Percentiles rank a stretch among this genome's conserved stretches.
Evolutionary conservation across 2,888 invertebrate genomes (phyloP).

Genomic region (Pseudococcus viburni): DNA sequence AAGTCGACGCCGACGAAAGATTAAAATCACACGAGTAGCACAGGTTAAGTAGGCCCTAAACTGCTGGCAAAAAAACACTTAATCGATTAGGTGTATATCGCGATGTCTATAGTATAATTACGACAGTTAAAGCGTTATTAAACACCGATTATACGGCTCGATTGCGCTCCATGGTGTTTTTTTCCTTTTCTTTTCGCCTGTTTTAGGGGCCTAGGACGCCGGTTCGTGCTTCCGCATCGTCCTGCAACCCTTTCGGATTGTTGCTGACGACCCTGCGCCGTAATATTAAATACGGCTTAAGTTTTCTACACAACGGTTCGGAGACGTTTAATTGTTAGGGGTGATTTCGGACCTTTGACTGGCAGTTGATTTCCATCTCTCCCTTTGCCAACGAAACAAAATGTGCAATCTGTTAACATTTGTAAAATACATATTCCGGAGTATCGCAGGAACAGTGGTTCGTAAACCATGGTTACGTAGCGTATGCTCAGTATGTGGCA

Average conservation of each 20-base stretch:
- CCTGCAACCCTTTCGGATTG: not conserved
- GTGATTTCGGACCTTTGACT: conserved; percentile 55
- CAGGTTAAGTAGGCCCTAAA: not conserved
- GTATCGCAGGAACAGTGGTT: not conserved
- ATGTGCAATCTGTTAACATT: conserved; percentile 57
- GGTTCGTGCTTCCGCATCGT: not conserved
- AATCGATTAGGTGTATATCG: conserved; percentile 24
- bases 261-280: conserved; percentile 8
- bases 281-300: conserved; percentile 52
- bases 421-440: conserved; percentile 44
- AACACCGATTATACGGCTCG: conserved; percentile 44
- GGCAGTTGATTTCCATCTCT: conserved; percentile 50
- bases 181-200: not conserved
- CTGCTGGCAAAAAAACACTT: not conserved
- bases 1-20: not conserved
- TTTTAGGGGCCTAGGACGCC: not conserved
- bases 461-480: not conserved
- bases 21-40: not conserved
- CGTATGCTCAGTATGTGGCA: not conserved
- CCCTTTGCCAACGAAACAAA: not conserved
- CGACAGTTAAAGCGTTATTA: conserved; percentile 47
- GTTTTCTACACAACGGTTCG: conserved; percentile 21
- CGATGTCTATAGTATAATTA: conserved; percentile 26
- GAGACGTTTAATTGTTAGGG: conserved; percentile 58
- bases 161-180: not conserved